Conservation (phyloP, 2,797 vertebrate genomes). For the Molossus molossus region DNA sequence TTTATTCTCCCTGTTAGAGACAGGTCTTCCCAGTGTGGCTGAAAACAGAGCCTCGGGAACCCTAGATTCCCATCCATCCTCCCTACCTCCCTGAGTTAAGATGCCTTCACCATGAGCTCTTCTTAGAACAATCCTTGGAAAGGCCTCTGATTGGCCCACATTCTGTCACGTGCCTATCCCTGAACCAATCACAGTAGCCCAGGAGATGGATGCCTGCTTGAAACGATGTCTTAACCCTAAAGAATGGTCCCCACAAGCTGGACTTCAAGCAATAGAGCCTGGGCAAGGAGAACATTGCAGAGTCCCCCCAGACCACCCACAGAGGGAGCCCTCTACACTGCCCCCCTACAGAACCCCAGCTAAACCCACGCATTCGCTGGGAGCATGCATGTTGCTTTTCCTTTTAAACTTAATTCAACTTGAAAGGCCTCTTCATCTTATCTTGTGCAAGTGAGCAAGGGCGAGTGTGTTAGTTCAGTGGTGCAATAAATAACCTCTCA, state of each 20-base stretch:
- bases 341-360: neutral
- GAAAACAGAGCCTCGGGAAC: neutral
- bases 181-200: slow-evolving; percentile 7
- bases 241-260: neutral
- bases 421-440: slow-evolving; percentile 72
- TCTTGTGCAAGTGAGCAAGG: slow-evolving; percentile 46
- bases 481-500: slow-evolving; percentile 79
- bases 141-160: neutral
- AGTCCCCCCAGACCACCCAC: neutral
- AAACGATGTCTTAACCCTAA: neutral
- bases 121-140: neutral
- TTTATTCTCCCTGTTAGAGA: neutral
- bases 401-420: slow-evolving; percentile 69
- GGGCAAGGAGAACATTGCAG: neutral
- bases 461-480: slow-evolving; percentile 48
- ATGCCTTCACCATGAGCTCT: neutral
- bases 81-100: neutral
- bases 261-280: neutral
- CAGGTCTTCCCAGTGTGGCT: neutral
- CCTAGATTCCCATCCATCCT: neutral
- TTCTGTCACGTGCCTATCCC: neutral
- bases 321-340: neutral
- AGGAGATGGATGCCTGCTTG: neutral
- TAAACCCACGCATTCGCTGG: neutral
- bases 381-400: slow-evolving; percentile 16